Evolutionary conservation across 2,888 invertebrate species (phyloP), one percentile per base, ranked within the genome.

Genomic region (Pristionchus maxplancki): DNA sequence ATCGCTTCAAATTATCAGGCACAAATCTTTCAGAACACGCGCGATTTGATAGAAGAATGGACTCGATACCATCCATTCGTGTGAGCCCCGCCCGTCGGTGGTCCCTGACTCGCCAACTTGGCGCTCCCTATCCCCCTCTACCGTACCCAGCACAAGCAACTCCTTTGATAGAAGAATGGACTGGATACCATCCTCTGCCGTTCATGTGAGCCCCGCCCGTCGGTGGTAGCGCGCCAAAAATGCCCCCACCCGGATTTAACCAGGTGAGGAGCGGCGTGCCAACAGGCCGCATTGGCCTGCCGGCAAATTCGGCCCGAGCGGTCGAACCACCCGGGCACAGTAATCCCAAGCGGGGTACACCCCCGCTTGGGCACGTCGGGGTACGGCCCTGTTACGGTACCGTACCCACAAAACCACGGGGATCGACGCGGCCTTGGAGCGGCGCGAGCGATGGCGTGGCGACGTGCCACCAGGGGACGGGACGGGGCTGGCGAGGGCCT

Each of bases 201-300:
- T n/a, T n/a, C n/a, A n/a, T 58, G 58, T 58, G n/a, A n/a, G 58
- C n/a, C 58, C 67, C 34, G 67, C 34, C 67, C 67, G 67, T 67
- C 67, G 67, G 67, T 67, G 67, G 67, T 67, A 34, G 67, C 67
- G 67, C 67, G 67, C 67, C 67, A 67, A 67, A 67, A 67, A 15
- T 3, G 9, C 17, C 13, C 67, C 17, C 34, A 15, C 34, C 67
- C 20, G 15, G 67, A 15, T 4, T 17, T 15, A 34, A 15, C 67
- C 31, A 8, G 58, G n/a, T 24, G 24, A 24, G 58, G 58, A 9
- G 58, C 58, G n/a, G 58, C 58, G n/a, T 58, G 53, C 58, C n/a
- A 24, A 3, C 20, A 58, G n/a, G 58, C 58, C 58, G 58, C 20
- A 20, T 20, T 1, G 58, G 58, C 58, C 58, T n/a, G 6, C 58